These are phyloP conservation scores for Tangara arthus DNA, from an alignment of 2,797 vertebrate genomes.

Conservation along the genomic window DNA sequence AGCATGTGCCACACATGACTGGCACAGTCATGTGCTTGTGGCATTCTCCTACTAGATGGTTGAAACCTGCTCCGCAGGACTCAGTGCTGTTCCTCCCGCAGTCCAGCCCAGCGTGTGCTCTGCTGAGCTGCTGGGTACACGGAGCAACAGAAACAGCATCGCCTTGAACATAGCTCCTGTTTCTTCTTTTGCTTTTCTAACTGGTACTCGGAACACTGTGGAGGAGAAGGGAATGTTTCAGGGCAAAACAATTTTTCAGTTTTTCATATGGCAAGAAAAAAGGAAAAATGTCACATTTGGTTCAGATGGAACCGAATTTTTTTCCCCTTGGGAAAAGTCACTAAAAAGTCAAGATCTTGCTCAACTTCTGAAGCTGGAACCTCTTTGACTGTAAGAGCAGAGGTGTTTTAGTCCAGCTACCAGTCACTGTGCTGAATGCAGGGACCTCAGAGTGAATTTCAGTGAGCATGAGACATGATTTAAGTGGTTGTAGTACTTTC, in stretches of 20 bases:
- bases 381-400: slow-evolving; percentile 18
- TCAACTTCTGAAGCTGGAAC: slow-evolving; percentile 30
- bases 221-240: slow-evolving; percentile 16
- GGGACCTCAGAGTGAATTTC: slow-evolving; percentile 2
- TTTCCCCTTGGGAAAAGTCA: slow-evolving; percentile 61
- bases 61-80: not conserved
- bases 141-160: not conserved
- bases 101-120: not conserved
- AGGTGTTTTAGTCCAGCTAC: slow-evolving; percentile 9
- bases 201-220: not conserved
- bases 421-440: slow-evolving; percentile 40
- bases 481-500: slow-evolving; percentile 25
- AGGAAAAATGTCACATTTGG: slow-evolving; percentile 53
- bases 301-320: slow-evolving; percentile 42
- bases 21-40: not conserved
- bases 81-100: not conserved
- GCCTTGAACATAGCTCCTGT: not conserved
- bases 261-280: slow-evolving; percentile 53
- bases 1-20: not conserved
- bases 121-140: not conserved
- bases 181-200: not conserved
- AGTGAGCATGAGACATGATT: not conserved
- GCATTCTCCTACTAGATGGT: not conserved
- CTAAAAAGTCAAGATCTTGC: not conserved
- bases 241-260: slow-evolving; percentile 46